Conservation (phyloP, 2,113 vertebrate species). For the Romanogobio albipinnatus region DNA sequence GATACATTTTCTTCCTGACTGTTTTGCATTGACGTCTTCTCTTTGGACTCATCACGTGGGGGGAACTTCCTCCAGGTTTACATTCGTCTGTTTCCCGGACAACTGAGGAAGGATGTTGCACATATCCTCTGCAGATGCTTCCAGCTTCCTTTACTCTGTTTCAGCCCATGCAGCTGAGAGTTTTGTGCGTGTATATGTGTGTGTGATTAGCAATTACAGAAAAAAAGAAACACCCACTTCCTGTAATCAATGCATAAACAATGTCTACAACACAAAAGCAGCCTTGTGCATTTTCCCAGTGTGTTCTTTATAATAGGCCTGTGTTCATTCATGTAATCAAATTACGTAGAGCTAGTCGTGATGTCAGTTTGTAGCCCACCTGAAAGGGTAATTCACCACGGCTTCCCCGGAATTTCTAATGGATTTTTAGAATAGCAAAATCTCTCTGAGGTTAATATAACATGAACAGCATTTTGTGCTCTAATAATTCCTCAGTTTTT, state of each 20-base stretch:
- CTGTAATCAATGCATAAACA: conserved; percentile 4
- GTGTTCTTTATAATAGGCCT: not conserved
- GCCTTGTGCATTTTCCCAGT: not conserved
- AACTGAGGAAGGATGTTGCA: conserved; percentile 52
- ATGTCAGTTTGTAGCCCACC: not conserved
- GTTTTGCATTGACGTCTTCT: conserved; percentile 18
- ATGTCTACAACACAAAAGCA: not conserved
- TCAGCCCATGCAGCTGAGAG: not conserved
- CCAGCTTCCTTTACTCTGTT: conserved; percentile 32
- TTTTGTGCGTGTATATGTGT: not conserved
- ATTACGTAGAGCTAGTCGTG: not conserved
- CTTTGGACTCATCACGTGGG: conserved; percentile 15
- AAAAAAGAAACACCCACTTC: conserved; percentile 18
- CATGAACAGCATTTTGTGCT: not conserved
- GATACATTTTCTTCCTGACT: not conserved
- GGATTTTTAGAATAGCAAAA: not conserved
- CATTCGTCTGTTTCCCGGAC: conserved; percentile 34
- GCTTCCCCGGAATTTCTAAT: not conserved
- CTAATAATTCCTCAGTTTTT: not conserved
- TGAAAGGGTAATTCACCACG: not conserved
- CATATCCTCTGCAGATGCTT: conserved; percentile 57
- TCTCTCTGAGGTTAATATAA: not conserved
- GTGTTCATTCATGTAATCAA: not conserved
- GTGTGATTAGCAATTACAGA: not conserved
- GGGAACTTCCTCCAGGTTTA: conserved; percentile 36